Conservation (phyloP, 53 echinoderm and acorn worm genomes). For the Hippasteria phrygiana region DNA sequence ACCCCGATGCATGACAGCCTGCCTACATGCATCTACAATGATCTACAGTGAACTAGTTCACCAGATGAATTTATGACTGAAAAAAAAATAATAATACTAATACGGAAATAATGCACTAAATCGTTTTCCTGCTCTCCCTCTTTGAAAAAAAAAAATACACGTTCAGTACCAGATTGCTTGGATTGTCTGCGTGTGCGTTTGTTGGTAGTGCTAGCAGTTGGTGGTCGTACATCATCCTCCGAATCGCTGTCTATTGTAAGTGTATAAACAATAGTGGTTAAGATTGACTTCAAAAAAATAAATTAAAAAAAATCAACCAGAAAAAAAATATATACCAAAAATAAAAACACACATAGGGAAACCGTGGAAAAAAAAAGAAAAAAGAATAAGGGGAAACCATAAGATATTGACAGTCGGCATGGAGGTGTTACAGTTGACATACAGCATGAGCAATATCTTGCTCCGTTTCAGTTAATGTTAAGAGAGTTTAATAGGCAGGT, state of each 20-base stretch:
- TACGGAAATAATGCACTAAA: conserved; percentile 29
- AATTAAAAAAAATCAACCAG: background rate
- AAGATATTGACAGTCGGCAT: background rate
- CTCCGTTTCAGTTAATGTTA: background rate
- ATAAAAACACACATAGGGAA: background rate
- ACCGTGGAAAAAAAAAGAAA: background rate
- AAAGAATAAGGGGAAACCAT: background rate
- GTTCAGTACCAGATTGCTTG: conserved; percentile 63
- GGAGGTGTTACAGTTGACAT: background rate
- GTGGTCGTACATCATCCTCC: conserved; percentile 52
- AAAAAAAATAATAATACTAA: conserved; percentile 1
- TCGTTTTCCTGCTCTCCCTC: background rate
- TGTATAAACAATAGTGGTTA: conserved; percentile 65
- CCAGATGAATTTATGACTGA: conserved; percentile 44
- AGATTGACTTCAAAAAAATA: conserved; percentile 27
- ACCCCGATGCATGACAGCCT: background rate
- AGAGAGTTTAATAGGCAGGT: background rate
- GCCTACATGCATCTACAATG: conserved; percentile 62
- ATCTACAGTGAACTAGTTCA: conserved; percentile 50
- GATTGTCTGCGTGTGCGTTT: conserved; percentile 64
- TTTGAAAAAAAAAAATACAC: conserved; percentile 12
- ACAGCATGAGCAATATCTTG: background rate
- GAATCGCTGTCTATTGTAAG: conserved; percentile 72
- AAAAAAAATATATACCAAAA: background rate
- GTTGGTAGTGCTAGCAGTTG: conserved; percentile 45